Base-by-base conservation (phyloP, 1,140 invertebrate species). In the Polyergus mexicanus region DNA sequence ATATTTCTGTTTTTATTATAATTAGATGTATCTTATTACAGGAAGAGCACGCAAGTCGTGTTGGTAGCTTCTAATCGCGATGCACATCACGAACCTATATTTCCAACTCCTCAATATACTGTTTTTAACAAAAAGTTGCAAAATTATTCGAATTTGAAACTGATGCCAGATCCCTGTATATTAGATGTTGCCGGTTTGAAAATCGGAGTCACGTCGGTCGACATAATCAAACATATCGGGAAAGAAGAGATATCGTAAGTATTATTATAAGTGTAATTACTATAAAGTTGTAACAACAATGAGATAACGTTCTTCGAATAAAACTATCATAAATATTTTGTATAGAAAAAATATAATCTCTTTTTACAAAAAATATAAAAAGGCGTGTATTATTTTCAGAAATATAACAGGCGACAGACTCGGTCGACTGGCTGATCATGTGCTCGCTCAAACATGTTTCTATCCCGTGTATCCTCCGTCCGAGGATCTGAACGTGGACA, bases 401-500 rank as follows among this genome's bases (percentile, higher is more conserved):
- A 93, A 92, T 71, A 78, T 91, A 65, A 74, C 71, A 19, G 90
- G 89, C 66, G 97, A 98, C 91, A 96, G 97, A 86, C 93, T 98
- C 76, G 95, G 96, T 54, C 96, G 98, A 16, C 91, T 98, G 32
- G 96, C 97, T 32, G 96, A 96, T 58, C 98, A 99, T 93, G 91
- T 99, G 38, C 92, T 99, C 41, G 93, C 95, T 75, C 98, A 99
- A 94, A 96, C 96, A 86, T 97, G 96, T 89, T 98, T 97, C 92
- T 98, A 98, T 94, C 98, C 98, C 16, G 91, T 98, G 13, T 97
- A 97, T 94, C 98, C 98, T 78, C 96, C 97, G n/a, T 93, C 95
- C 35, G 95, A 96, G 85, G 96, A 97, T 66, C 92, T 97, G 11
- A 96, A 96, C 88, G 90, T 97, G 4, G 98, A 98, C 93, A 96